Evolutionary conservation across 2,797 vertebrate species (phyloP), one percentile per base, ranked within the genome.

Genomic region (Acanthis flammea): DNA sequence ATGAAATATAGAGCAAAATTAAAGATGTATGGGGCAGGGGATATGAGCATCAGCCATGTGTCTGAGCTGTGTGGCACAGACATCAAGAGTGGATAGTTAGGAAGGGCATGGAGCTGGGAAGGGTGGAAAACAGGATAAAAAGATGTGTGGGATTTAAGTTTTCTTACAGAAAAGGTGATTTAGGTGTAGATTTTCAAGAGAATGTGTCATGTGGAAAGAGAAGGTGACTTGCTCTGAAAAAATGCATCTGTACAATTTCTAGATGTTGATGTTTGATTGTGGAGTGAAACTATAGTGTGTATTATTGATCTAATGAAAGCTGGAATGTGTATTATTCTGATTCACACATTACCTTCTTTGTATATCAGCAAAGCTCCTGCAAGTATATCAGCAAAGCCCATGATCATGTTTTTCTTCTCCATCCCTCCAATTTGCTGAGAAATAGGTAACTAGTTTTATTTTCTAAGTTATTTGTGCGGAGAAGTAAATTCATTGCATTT

Each of bases 1-100:
- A 15, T 22, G 54, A 48, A 70, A 18, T 18, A 28, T 78, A 17
- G 9, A 83, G 22, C 22, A 51, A 58, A 85, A 62, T 30, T 5
- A 37, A 81, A 35, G 22, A 30, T 3, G 1, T 9, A 3, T 41
- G 16, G 12, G n/a, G 14, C 13, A 37, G 35, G 13, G 6, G 21
- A 17, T 51, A 17, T 0, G 2, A 44, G 28, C 2, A 8, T 55
- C 28, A 71, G 15, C 14, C 12, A 7, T 0, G 1, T 54, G 7
- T 71, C 12, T 8, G 12, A 42, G 35, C 33, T 45, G 11, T 48
- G 19, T 58, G 27, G 8, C 25, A 45, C 11, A 48, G 12, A 55
- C 21, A 45, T 80, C 12, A 55, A 24, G 51, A 48, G 31, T 1
- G 0, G 18, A 2, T 44, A 30, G 37, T 27, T 57, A 37, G n/a